phyloP scores from a whole-genome alignment of 2,113 vertebrate genomes.

The Platichthys stellatus region DNA sequence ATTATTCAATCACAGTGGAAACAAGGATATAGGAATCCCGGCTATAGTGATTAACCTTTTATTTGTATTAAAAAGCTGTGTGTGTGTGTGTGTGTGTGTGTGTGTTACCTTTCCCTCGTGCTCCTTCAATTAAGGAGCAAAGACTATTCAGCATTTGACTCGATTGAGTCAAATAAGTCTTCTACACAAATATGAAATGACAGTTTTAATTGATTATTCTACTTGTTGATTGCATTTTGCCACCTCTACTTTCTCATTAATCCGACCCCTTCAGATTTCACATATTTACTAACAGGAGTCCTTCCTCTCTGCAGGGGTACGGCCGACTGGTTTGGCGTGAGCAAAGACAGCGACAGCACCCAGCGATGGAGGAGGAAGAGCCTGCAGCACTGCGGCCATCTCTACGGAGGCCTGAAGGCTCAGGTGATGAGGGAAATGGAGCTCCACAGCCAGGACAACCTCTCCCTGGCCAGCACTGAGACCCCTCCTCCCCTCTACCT shows the following conservation, averaged over 20 bases:
- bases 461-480: conserved; percentile 94
- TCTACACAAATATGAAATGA: no score
- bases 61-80: no score
- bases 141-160: no score
- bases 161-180: no score
- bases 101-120: no score
- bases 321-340: conserved; percentile 98
- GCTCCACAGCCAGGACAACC: conserved; percentile 93
- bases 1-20: no score
- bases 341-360: conserved; percentile 92
- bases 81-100: no score
- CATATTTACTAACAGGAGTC: background rate
- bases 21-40: no score
- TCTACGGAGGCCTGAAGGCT: conserved; percentile 94
- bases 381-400: conserved; percentile 96
- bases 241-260: background rate
- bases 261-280: background rate
- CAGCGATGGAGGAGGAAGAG: conserved; percentile 98
- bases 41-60: no score
- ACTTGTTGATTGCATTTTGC: background rate
- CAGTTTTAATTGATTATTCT: background rate
- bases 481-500: conserved; percentile 94
- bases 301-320: conserved; percentile 86
- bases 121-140: no score
- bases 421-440: conserved; percentile 96